Evolutionary conservation across 1,140 invertebrate genomes (phyloP), one percentile per base, ranked within the genome.

Genomic region (Bradynema listronoti): DNA sequence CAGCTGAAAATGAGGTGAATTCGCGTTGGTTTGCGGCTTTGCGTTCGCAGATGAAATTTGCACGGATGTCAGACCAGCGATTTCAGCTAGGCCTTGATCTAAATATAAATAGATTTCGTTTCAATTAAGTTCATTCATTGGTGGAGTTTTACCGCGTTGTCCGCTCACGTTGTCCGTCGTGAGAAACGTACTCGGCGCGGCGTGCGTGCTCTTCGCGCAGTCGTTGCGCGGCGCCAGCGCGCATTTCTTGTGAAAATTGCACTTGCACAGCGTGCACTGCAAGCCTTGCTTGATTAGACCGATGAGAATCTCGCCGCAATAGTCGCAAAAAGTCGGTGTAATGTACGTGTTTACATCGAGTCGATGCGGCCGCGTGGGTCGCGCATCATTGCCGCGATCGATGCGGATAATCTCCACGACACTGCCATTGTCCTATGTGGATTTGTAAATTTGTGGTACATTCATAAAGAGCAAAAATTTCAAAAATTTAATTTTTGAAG

Each of bases 271-370:
- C 32, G 56, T 49, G 83, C 94, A 98, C 82, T 98, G 97, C 58
- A 98, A 84, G 66, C 94, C 94, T 83, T 98, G 94, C 56, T 91
- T 85, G 41, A 97, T 91, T 53, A 98, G 83, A 4, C 94, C 94
- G 82, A 96, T 97, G 1, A 98, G 84, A 90, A 99, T 94, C 84
- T 97, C 93, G 46, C 93, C 93, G 82, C 94, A 98, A 83, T 95
- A 96, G 84, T 98, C 92, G 82, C 91, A 94, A 39, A 99, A 98
- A 56, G 95, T 96, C 46, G 94, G 94, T 58, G 88, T 87, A 83
- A 95, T 96, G 81, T 97, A 97, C 4, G 91, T 95, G 83, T 98
- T 92, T 47, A 98, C 91, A 63, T 85, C 85, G 45, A 97, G 84
- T 59, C 88, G 84, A 82, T 95, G 91, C 22, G 91, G 90, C 78